Evolutionary conservation across 2,113 vertebrate species (phyloP).

Genomic region (Pimephales promelas): DNA sequence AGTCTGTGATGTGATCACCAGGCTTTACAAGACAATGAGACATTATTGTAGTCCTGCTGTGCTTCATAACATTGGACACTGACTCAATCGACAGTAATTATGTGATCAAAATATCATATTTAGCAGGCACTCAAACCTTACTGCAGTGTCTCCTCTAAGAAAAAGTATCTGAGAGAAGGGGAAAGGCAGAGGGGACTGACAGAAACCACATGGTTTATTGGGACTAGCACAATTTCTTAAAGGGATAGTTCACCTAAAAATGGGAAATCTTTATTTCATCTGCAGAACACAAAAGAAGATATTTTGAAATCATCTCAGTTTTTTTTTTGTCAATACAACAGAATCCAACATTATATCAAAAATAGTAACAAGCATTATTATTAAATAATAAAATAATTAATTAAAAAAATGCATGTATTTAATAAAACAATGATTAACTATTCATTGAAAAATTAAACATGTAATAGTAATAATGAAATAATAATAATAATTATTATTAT

Average conservation of each 20-base stretch:
- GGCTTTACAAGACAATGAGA: slow-evolving; percentile 5
- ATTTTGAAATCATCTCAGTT: not conserved
- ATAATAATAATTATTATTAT: too few relatives aligned
- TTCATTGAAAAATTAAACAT: too few relatives aligned
- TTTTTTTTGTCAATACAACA: not conserved
- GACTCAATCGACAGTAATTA: slow-evolving; percentile 44
- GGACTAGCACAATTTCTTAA: not conserved
- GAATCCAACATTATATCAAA: not conserved
- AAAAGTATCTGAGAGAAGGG: not conserved
- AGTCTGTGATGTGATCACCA: slow-evolving; percentile 16
- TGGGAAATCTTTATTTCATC: not conserved
- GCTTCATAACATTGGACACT: not conserved
- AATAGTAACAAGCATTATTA: too few relatives aligned
- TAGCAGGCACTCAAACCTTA: slow-evolving; percentile 8
- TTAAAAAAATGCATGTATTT: too few relatives aligned
- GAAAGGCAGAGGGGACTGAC: not conserved
- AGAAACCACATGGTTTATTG: slow-evolving; percentile 21
- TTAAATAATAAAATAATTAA: too few relatives aligned
- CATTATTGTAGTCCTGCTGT: slow-evolving; percentile 8
- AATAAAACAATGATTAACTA: too few relatives aligned
- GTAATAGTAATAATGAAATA: too few relatives aligned
- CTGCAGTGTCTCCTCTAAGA: not conserved
- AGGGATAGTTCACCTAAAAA: not conserved
- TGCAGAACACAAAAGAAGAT: not conserved
- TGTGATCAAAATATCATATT: slow-evolving; percentile 51